A percentile compares a stretch with the other conserved stretches of the same genome.
Conservation (phyloP, 1,140 invertebrate genomes). For the Drosophila tristis region DNA sequence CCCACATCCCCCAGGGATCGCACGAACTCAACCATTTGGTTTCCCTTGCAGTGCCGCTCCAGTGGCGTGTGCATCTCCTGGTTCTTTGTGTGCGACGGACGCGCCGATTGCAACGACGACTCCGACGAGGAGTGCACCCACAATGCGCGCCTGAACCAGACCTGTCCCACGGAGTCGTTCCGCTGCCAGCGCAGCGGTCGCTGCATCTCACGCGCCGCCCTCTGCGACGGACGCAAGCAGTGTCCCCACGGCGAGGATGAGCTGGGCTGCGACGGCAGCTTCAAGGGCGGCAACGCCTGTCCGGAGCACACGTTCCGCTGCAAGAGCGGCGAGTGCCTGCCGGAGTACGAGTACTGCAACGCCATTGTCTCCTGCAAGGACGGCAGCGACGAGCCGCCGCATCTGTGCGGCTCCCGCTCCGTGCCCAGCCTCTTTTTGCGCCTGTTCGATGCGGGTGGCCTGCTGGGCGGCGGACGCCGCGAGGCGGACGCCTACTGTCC, state of each 20-base stretch:
- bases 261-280: slow-evolving; percentile 87
- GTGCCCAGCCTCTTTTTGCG: slow-evolving; percentile 79
- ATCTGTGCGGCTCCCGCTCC: slow-evolving; percentile 87
- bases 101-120: slow-evolving; percentile 88
- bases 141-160: slow-evolving; percentile 73
- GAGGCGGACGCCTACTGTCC: slow-evolving; percentile 86
- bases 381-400: slow-evolving; percentile 92
- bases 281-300: slow-evolving; percentile 87
- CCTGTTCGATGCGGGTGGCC: slow-evolving; percentile 70
- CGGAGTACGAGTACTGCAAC: slow-evolving; percentile 96
- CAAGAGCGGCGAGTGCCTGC: slow-evolving; percentile 92
- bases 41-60: slow-evolving; percentile 87
- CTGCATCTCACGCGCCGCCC: slow-evolving; percentile 90
- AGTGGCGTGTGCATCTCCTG: slow-evolving; percentile 94
- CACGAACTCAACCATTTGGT: neutral
- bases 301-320: slow-evolving; percentile 93
- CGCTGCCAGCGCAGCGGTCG: slow-evolving; percentile 87
- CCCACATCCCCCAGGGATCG: neutral
- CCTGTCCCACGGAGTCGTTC: slow-evolving; percentile 86
- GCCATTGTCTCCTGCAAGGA: slow-evolving; percentile 93
- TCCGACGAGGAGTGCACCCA: slow-evolving; percentile 91
- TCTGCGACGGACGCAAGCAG: slow-evolving; percentile 91
- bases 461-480: slow-evolving; percentile 67
- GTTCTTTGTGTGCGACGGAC: slow-evolving; percentile 97
- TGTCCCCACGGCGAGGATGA: slow-evolving; percentile 93